phyloP scores from a whole-genome alignment of 2,888 invertebrate genomes.

The Parnassius glacialis region DNA sequence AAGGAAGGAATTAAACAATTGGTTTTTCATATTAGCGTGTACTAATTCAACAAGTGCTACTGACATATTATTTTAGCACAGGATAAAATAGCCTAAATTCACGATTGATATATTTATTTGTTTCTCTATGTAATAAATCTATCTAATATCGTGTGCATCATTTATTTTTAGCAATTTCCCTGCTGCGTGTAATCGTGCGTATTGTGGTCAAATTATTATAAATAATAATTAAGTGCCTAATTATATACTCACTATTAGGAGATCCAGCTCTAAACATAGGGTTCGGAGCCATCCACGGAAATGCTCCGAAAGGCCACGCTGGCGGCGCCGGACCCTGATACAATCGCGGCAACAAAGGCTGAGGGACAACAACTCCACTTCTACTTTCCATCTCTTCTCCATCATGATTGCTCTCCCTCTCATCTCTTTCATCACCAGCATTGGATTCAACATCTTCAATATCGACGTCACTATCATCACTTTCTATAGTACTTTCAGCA shows the following conservation, averaged over 20 bases:
- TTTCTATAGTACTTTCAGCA: constrained; percentile 63
- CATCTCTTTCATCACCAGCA: constrained; percentile 67
- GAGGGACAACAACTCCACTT: constrained; percentile 84
- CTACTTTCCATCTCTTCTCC: constrained; percentile 69
- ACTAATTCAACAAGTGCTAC: too few relatives aligned
- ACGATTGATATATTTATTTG: too few relatives aligned
- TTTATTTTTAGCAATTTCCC: too few relatives aligned
- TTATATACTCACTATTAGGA: constrained; percentile 78
- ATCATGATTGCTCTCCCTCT: constrained; percentile 63
- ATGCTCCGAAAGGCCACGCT: constrained; percentile 83
- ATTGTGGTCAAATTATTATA: too few relatives aligned
- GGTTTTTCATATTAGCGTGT: too few relatives aligned
- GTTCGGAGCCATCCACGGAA: constrained; percentile 84
- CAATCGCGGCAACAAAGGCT: constrained; percentile 83
- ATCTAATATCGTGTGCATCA: too few relatives aligned
- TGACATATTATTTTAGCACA: too few relatives aligned
- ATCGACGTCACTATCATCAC: constrained; percentile 76
- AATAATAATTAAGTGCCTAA: background rate
- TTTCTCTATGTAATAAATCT: too few relatives aligned
- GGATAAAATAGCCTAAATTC: too few relatives aligned
- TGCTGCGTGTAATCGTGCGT: too few relatives aligned
- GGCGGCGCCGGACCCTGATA: constrained; percentile 78
- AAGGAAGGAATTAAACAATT: too few relatives aligned
- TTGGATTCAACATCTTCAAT: constrained; percentile 73
- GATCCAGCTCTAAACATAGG: constrained; percentile 81